phyloP scores from a whole-genome alignment of 1,140 invertebrate species.

The Agrilus planipennis region DNA sequence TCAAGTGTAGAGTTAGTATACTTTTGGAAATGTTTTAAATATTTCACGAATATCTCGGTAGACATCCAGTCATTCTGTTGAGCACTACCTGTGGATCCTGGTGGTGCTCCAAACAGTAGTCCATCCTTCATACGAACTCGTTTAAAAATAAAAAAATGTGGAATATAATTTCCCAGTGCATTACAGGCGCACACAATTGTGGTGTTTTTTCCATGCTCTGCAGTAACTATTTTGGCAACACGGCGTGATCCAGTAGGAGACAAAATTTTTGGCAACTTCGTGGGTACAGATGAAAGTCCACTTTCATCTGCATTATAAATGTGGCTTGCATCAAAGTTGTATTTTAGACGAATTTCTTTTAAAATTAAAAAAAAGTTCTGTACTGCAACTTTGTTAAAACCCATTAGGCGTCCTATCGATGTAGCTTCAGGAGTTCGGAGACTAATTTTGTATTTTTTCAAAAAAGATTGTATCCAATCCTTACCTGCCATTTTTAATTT shows the following conservation, averaged over 20 bases:
- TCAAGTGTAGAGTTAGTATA: constrained; percentile 14
- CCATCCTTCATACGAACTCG: no score
- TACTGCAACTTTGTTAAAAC: constrained; percentile 1
- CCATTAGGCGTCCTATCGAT: neutral
- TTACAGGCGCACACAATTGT: constrained; percentile 4
- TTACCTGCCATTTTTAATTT: neutral
- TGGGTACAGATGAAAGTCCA: constrained; percentile 1
- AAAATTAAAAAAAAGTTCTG: neutral
- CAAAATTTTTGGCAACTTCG: constrained; percentile 3
- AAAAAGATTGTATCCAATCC: neutral
- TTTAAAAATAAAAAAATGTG: no score
- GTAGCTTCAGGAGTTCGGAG: neutral
- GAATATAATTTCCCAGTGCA: no score
- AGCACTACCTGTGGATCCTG: no score
- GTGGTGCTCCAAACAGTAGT: no score
- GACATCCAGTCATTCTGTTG: constrained; percentile 23
- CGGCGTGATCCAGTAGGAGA: neutral
- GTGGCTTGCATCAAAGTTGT: neutral
- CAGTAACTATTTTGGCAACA: neutral
- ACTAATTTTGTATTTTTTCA: neutral
- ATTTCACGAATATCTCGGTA: constrained; percentile 15
- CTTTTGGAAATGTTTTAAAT: constrained; percentile 11
- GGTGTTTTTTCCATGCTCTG: constrained; percentile 4
- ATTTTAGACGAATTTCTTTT: neutral
- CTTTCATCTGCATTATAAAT: constrained; percentile 9